Conservation (phyloP, 1,140 invertebrate genomes). For the Trinorchestia longiramus region DNA sequence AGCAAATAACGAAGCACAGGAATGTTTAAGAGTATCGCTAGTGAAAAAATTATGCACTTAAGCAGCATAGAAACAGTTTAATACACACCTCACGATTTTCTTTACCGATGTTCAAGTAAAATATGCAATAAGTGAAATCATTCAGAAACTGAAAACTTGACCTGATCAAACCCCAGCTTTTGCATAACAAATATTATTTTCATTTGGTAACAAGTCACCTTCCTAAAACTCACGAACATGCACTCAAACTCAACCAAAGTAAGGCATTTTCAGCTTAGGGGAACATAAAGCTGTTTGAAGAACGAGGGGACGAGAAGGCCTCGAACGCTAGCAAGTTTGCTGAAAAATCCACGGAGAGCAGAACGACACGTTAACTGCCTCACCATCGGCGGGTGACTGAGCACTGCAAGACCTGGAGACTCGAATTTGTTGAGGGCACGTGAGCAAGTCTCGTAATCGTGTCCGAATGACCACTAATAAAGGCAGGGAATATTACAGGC, state of each 20-base stretch:
- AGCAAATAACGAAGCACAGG: no score
- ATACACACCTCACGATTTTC: no score
- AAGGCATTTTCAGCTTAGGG: not conserved
- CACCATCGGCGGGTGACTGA: constrained; percentile 43
- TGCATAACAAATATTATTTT: not conserved
- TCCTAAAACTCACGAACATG: not conserved
- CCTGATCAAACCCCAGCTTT: not conserved
- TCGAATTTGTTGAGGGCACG: not conserved
- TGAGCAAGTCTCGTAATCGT: not conserved
- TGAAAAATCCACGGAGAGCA: constrained; percentile 14
- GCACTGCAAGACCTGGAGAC: not conserved
- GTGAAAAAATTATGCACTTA: no score
- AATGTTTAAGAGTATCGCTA: no score
- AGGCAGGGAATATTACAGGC: not conserved
- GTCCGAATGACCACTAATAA: not conserved
- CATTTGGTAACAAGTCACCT: not conserved
- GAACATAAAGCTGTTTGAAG: not conserved
- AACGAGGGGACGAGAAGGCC: not conserved
- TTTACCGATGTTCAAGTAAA: not conserved
- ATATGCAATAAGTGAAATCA: not conserved
- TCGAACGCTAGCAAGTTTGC: not conserved
- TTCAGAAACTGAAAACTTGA: not conserved
- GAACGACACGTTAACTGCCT: constrained; percentile 1
- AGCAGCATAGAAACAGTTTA: no score
- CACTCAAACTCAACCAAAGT: not conserved